Evolutionary conservation across 2,113 vertebrate species (phyloP).

Genomic region (Ammodytes dubius): DNA sequence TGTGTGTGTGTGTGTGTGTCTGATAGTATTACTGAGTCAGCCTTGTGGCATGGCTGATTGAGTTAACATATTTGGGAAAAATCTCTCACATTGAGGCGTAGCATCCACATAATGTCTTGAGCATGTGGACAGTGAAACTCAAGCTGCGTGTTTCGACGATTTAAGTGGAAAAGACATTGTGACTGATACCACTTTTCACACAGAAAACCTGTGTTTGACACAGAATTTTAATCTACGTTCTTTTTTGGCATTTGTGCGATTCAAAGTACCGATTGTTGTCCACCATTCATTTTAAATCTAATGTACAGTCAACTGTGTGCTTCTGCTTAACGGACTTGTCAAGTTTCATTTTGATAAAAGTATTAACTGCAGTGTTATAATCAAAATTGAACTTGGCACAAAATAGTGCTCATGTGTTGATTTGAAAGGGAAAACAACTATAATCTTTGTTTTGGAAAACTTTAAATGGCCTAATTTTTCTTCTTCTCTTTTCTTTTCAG

Average conservation of each 20-base stretch:
- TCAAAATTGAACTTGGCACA: background rate
- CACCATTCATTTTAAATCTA: background rate
- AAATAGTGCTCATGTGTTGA: background rate
- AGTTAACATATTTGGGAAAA: constrained; percentile 68
- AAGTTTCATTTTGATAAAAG: constrained; percentile 2
- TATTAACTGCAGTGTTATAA: background rate
- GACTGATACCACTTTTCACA: constrained; percentile 42
- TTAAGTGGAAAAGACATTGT: constrained; percentile 41
- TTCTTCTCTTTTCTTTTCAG: constrained; percentile 83
- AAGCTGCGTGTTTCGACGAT: constrained; percentile 37
- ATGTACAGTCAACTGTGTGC: background rate
- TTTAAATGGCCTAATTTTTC: constrained; percentile 39
- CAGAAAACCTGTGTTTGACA: constrained; percentile 19
- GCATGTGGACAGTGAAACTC: constrained; percentile 69
- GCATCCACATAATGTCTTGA: constrained; percentile 65
- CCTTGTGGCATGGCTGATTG: constrained; percentile 61
- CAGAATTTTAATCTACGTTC: constrained; percentile 13
- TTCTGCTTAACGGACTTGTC: constrained; percentile 8
- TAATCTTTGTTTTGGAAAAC: background rate
- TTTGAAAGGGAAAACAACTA: background rate
- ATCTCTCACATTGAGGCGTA: constrained; percentile 47
- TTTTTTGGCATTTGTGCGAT: background rate
- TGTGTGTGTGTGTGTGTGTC: background rate
- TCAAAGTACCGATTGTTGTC: background rate
- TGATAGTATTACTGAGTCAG: constrained; percentile 70